phyloP scores from a whole-genome alignment of 2,888 invertebrate genomes.

The Andrena flavipes region DNA sequence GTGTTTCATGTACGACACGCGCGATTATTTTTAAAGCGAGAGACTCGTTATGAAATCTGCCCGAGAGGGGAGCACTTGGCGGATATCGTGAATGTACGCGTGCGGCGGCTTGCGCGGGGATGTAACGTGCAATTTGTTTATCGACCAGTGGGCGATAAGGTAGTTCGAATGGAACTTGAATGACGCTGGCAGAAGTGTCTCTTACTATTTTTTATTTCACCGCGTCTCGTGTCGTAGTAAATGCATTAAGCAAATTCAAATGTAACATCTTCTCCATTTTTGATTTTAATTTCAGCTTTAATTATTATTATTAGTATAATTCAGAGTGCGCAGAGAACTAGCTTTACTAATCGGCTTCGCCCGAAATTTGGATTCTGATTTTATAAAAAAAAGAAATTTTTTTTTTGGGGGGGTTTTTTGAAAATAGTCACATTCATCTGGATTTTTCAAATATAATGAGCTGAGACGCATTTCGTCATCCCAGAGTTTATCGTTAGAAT shows the following conservation, averaged over 20 bases:
- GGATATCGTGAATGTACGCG: constrained; percentile 8
- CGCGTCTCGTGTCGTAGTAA: no score
- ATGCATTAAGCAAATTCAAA: no score
- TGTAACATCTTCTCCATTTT: no score
- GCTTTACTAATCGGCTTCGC: no score
- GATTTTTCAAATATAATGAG: no score
- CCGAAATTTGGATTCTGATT: no score
- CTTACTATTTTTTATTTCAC: neutral
- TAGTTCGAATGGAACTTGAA: constrained; percentile 31
- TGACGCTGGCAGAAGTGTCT: neutral
- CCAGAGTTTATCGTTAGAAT: no score
- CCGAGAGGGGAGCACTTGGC: constrained; percentile 20
- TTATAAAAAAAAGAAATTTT: no score
- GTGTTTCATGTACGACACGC: neutral
- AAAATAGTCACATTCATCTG: no score
- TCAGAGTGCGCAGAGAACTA: neutral
- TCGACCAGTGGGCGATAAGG: constrained; percentile 21
- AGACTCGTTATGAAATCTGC: neutral
- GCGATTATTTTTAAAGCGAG: constrained; percentile 7
- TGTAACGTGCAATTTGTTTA: constrained; percentile 31
- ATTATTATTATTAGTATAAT: neutral
- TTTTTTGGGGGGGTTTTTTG: no score
- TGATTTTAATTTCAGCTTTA: no score
- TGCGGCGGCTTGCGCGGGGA: neutral
- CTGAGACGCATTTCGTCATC: no score